Percentiles rank a stretch among this genome's conserved stretches.
phyloP scores from a whole-genome alignment of 2,113 vertebrate species.

The Pheucticus melanocephalus region DNA sequence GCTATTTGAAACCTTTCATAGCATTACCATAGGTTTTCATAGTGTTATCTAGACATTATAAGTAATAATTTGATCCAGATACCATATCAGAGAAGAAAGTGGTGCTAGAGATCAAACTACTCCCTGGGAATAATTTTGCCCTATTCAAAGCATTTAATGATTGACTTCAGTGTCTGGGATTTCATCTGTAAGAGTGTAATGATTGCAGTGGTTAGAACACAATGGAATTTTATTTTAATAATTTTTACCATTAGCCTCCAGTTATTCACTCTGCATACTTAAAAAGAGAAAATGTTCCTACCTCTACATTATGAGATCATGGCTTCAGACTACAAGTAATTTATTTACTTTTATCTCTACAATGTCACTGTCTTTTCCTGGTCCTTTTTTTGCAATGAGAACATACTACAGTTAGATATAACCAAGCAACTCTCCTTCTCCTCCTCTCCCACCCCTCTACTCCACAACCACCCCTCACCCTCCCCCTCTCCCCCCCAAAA shows the following conservation, averaged over 20 bases:
- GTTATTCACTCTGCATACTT: not conserved
- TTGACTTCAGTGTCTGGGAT: not conserved
- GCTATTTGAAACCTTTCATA: not conserved
- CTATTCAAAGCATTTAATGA: not conserved
- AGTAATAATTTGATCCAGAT: not conserved
- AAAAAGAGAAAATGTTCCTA: not conserved
- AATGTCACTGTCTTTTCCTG: not conserved
- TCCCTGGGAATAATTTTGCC: not conserved
- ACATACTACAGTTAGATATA: not conserved
- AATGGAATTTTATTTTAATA: not conserved
- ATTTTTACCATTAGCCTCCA: not conserved
- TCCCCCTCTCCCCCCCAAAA: accelerated
- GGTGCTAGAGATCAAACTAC: not conserved
- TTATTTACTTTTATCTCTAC: not conserved
- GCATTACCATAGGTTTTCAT: not conserved
- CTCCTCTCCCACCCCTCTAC: not conserved
- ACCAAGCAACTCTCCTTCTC: accelerated
- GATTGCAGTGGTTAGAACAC: not conserved
- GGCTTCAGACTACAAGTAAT: not conserved
- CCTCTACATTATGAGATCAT: not conserved
- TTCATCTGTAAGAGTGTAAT: not conserved
- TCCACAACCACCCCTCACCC: accelerated
- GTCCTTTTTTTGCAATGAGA: not conserved
- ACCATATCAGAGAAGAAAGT: not conserved
- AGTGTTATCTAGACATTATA: not conserved